Conservation (phyloP, 2,113 vertebrate genomes). For the Ictalurus furcatus region DNA sequence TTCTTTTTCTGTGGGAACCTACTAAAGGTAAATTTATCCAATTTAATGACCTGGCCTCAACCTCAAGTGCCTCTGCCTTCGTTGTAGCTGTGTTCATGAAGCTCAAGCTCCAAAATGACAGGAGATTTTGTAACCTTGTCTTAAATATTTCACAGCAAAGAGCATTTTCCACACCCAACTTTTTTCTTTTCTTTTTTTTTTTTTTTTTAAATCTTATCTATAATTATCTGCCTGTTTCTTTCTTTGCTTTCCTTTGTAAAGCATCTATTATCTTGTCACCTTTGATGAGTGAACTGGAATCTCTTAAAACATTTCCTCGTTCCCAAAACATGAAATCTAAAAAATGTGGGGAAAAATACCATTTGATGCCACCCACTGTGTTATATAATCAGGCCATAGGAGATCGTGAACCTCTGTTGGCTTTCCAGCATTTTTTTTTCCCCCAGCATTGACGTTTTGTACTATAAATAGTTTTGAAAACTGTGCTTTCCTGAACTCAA, state of each 20-base stretch:
- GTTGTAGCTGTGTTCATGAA: background rate
- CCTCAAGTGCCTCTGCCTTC: background rate
- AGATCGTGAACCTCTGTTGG: background rate
- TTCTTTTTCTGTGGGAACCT: background rate
- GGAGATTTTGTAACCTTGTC: background rate
- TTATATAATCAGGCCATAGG: background rate
- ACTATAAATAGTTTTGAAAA: background rate
- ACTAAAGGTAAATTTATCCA: background rate
- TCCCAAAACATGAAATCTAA: background rate
- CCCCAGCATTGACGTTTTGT: background rate
- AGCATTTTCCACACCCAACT: background rate
- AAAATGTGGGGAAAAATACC: background rate
- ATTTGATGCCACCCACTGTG: background rate
- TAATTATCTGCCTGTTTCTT: constrained; percentile 17
- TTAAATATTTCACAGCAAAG: background rate
- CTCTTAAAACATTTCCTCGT: background rate
- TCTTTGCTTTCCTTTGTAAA: background rate
- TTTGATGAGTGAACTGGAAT: background rate
- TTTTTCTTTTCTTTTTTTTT: background rate
- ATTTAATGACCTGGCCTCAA: background rate
- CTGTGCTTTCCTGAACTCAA: background rate
- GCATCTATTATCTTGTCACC: constrained; percentile 3
- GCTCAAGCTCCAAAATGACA: background rate
- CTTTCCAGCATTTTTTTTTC: background rate
- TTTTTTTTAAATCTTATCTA: background rate